Base-by-base conservation (phyloP, 2,888 invertebrate species). In the Caenorhabditis virilis region DNA sequence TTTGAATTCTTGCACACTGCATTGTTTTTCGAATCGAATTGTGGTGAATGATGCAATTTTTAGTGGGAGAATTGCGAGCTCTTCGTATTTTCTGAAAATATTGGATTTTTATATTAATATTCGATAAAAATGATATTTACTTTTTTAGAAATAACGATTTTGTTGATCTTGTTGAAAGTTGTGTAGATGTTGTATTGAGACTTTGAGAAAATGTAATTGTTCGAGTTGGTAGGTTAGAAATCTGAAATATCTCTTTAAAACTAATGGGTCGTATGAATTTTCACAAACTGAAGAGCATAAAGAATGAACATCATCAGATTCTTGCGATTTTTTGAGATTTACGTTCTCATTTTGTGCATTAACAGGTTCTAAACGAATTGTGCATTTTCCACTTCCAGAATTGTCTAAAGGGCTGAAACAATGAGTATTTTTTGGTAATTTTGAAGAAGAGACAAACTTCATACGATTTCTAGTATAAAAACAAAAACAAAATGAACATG, bases 231-330 rank as follows among this genome's bases (percentile, higher is more conserved):
- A 62, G 43, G 26, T 49, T 41, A 5, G 62, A 62, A n/a, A 62
- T 46, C 49, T 57, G 49, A 11, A 46, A 57, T 2, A 15, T 20
- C 11, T 16, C 16, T 13, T 7, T 26, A 27, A 42, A n/a, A 16
- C n/a, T 38, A 38, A n/a, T n/a, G n/a, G 30, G 30, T 30, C 30
- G 7, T 13, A 30, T 20, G n/a, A 3, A n/a, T n/a, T n/a, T n/a
- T n/a, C n/a, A n/a, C n/a, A n/a, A 11, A 58, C 58, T 42, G 47
- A 51, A 3, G 63, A 63, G 23, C 63, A 63, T n/a, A 63, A 23
- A 6, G 63, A 63, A 27, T 63, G 49, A 18, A 63, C 57, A 36
- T 63, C 63, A 27, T 63, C 63, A 4, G 54, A 47, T 6, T 30
- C 27, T n/a, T 42, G 13, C 6, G 25, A 25, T 11, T 11, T 23